These are phyloP conservation scores for Macrocentrus cingulum DNA, from an alignment of 1,140 invertebrate species.

Conservation along the genomic window DNA sequence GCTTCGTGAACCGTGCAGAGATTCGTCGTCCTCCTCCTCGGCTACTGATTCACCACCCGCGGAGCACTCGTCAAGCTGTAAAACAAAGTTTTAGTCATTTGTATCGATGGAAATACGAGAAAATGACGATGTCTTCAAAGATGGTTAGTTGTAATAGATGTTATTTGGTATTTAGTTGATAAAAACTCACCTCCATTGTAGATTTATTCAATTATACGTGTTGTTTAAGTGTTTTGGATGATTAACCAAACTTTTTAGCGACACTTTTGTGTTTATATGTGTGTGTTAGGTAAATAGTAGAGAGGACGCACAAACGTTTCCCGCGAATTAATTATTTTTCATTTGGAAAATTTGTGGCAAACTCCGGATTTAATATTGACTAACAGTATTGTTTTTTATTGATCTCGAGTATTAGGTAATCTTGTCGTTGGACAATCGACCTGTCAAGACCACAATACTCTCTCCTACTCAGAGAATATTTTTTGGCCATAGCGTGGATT, in stretches of 20 bases:
- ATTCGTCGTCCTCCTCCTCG: conserved; percentile 56
- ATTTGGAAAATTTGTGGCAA: too few species aligned
- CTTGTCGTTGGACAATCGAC: conserved; percentile 45
- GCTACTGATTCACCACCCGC: conserved; percentile 53
- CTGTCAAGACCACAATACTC: conserved; percentile 48
- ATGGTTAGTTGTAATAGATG: too few species aligned
- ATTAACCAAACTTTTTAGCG: neutral
- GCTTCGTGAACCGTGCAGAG: conserved; percentile 46
- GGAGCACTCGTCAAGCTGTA: conserved; percentile 54
- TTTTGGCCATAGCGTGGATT: conserved; percentile 48
- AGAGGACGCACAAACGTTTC: neutral
- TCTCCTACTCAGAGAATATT: conserved; percentile 45
- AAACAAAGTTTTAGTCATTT: neutral
- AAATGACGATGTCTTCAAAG: too few species aligned
- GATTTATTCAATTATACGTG: neutral
- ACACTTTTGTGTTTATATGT: conserved; percentile 7
- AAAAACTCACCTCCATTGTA: conserved; percentile 15
- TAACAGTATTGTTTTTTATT: conserved; percentile 29
- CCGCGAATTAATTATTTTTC: too few species aligned
- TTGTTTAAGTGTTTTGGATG: too few species aligned
- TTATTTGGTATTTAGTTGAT: neutral
- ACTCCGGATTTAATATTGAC: too few species aligned
- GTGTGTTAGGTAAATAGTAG: neutral
- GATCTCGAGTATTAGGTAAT: conserved; percentile 46
- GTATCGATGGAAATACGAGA: too few species aligned